Conservation (phyloP, 2,888 invertebrate species). For the Pammene fasciana region DNA sequence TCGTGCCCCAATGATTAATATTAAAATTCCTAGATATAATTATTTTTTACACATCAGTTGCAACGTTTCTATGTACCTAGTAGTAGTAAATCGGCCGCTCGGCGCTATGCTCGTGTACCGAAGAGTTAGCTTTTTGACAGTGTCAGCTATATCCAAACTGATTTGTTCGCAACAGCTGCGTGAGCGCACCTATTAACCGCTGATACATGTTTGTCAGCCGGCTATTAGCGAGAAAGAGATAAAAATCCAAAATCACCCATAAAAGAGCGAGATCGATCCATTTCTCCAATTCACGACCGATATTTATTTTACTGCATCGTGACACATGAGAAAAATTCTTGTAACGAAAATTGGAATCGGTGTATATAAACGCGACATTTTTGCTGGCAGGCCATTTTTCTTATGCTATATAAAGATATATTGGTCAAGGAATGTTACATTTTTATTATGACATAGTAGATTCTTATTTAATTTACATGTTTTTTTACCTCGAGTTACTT, state of each 20-base stretch:
- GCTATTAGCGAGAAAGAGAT: constrained; percentile 83
- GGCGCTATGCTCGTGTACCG: constrained; percentile 57
- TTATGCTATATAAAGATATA: constrained; percentile 74
- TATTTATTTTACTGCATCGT: constrained; percentile 79
- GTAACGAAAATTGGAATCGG: constrained; percentile 72
- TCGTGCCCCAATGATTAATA: neutral
- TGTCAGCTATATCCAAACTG: constrained; percentile 82
- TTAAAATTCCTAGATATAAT: neutral
- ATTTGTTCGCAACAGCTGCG: constrained; percentile 84
- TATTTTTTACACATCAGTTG: too few relatives aligned
- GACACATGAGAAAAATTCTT: constrained; percentile 76
- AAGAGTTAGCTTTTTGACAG: constrained; percentile 79
- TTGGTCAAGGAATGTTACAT: constrained; percentile 66
- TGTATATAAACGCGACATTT: constrained; percentile 68
- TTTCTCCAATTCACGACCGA: constrained; percentile 76
- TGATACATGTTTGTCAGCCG: constrained; percentile 84
- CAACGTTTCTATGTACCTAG: too few relatives aligned
- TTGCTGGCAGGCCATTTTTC: constrained; percentile 72
- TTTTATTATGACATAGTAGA: constrained; percentile 40
- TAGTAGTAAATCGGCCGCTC: constrained; percentile 48
- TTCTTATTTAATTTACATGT: constrained; percentile 36
- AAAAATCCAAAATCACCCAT: constrained; percentile 73
- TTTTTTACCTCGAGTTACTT: neutral
- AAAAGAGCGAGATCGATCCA: constrained; percentile 79
- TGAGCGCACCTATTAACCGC: constrained; percentile 82